These are phyloP conservation scores for Bungarus multicinctus DNA, from an alignment of 2,113 vertebrate genomes.

Conservation along the genomic window DNA sequence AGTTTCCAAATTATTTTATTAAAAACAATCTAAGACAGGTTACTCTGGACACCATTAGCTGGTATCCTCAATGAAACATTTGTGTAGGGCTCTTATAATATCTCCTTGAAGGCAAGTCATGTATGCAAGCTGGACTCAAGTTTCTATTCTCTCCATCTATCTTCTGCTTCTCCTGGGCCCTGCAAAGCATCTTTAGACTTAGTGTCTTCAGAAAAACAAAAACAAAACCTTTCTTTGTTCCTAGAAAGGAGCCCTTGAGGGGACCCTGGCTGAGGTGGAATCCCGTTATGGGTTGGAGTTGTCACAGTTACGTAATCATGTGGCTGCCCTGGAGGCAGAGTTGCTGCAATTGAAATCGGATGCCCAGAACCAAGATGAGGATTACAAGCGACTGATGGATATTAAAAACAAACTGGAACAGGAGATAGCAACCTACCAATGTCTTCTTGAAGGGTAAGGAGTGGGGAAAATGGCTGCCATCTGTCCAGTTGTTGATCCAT, in stretches of 20 bases:
- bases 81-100: background rate
- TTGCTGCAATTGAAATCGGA: constrained; percentile 61
- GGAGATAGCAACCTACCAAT: constrained; percentile 52
- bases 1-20: background rate
- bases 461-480: constrained; percentile 6
- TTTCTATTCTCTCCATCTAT: background rate
- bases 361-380: constrained; percentile 68
- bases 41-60: background rate
- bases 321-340: constrained; percentile 67
- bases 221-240: constrained; percentile 8
- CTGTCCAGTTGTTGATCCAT: background rate
- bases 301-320: constrained; percentile 64
- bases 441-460: constrained; percentile 46
- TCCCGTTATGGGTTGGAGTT: constrained; percentile 67
- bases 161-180: background rate
- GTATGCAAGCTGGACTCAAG: background rate
- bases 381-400: constrained; percentile 67
- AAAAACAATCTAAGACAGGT: background rate
- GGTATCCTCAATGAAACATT: background rate
- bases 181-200: no score
- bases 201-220: background rate
- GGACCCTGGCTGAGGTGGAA: constrained; percentile 72
- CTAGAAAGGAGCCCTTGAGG: constrained; percentile 77
- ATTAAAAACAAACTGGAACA: constrained; percentile 47
- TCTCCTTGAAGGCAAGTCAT: background rate